phyloP scores from a whole-genome alignment of 2,797 vertebrate species.

The Dendrocincla tyrannina region DNA sequence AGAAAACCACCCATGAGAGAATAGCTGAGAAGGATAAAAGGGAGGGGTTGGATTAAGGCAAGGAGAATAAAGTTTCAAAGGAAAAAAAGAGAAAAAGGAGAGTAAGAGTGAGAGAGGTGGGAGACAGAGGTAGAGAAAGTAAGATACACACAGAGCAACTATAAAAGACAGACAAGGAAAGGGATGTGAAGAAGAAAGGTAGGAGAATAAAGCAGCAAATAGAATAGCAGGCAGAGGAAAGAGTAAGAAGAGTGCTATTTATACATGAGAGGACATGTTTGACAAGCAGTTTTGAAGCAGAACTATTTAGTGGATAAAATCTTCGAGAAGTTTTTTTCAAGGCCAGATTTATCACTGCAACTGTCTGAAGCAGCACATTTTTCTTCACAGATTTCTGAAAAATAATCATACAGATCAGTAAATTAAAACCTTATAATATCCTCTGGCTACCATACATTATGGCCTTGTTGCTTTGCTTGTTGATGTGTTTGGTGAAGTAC shows the following conservation, averaged over 20 bases:
- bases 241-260: constrained; percentile 12
- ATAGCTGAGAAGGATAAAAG: constrained; percentile 43
- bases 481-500: background rate
- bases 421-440: background rate
- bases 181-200: background rate
- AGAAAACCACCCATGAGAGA: constrained; percentile 58
- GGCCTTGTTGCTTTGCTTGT: background rate
- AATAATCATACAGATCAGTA: background rate
- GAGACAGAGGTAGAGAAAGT: constrained; percentile 7
- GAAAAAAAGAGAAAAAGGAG: constrained; percentile 3
- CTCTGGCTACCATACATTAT: background rate
- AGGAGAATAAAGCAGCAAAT: constrained; percentile 13
- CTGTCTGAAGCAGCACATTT: background rate
- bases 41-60: constrained; percentile 30
- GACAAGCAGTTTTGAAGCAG: constrained; percentile 23
- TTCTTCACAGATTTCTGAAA: background rate
- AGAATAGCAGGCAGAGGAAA: background rate
- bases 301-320: constrained; percentile 40
- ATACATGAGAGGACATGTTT: constrained; percentile 19
- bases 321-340: background rate
- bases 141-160: background rate
- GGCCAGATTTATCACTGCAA: background rate
- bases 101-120: constrained; percentile 1
- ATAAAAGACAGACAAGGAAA: constrained; percentile 1
- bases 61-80: constrained; percentile 48